Conservation (phyloP, 2,888 invertebrate species). For the Margaritifera margaritifera region DNA sequence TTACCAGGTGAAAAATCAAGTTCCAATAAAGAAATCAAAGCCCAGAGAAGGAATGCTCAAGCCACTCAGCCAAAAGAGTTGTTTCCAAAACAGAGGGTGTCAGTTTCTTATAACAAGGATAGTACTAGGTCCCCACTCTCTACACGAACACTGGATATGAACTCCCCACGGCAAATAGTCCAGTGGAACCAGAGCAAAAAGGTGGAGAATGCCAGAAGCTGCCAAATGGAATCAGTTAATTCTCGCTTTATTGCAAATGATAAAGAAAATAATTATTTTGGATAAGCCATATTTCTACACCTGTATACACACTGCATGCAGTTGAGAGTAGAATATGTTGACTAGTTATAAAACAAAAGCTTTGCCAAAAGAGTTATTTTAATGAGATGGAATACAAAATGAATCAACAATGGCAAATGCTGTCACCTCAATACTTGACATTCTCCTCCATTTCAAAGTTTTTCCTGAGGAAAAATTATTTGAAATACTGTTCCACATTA, state of each 20-base stretch:
- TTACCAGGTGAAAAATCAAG: neutral
- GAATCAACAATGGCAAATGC: no score
- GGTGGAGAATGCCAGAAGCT: conserved; percentile 40
- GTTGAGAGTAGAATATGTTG: no score
- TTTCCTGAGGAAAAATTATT: no score
- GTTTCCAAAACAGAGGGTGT: conserved; percentile 29
- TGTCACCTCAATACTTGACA: no score
- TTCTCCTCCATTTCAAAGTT: no score
- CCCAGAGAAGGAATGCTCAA: conserved; percentile 32
- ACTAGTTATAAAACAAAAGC: no score
- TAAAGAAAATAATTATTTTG: conserved; percentile 25
- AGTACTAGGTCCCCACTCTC: conserved; percentile 52
- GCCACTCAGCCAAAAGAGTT: conserved; percentile 49
- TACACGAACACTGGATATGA: conserved; percentile 47
- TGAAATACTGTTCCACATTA: no score
- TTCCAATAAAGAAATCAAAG: conserved; percentile 13
- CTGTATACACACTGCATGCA: no score
- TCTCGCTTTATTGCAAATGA: conserved; percentile 37
- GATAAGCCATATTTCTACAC: no score
- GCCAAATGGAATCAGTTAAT: conserved; percentile 31
- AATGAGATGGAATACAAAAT: no score
- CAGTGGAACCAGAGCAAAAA: conserved; percentile 57
- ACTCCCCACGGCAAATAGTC: conserved; percentile 57
- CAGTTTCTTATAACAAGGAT: conserved; percentile 19
- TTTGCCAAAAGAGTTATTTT: no score